Conservation (phyloP, 2,113 vertebrate genomes). For the Pithys albifrons region DNA sequence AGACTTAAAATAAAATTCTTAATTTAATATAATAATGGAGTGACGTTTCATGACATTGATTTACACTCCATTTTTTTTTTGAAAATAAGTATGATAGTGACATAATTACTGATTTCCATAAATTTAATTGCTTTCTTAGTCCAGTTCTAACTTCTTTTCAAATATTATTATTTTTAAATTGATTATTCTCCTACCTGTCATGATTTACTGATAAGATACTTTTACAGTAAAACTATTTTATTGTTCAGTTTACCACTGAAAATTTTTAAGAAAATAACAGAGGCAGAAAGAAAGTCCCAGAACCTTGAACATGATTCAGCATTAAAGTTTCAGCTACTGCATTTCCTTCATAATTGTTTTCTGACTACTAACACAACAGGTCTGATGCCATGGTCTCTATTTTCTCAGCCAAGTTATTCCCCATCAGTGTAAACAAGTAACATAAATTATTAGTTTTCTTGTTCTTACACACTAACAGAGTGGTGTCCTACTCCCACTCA, state of each 20-base stretch:
- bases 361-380: background rate
- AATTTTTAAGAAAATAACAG: background rate
- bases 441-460: background rate
- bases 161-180: background rate
- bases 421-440: background rate
- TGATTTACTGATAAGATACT: background rate
- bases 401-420: background rate
- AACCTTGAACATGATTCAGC: background rate
- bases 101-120: background rate
- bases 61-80: fast-evolving
- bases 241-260: background rate
- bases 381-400: background rate
- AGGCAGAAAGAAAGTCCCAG: background rate
- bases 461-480: background rate
- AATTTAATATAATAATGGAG: background rate
- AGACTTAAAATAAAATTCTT: background rate
- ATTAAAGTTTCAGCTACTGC: background rate
- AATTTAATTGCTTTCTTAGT: background rate
- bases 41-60: background rate
- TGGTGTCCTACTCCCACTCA: background rate
- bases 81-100: background rate
- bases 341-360: background rate
- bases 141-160: background rate
- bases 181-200: background rate
- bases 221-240: background rate